Base-by-base conservation (phyloP, 2,113 vertebrate species). In the Ploceus nigricollis region DNA sequence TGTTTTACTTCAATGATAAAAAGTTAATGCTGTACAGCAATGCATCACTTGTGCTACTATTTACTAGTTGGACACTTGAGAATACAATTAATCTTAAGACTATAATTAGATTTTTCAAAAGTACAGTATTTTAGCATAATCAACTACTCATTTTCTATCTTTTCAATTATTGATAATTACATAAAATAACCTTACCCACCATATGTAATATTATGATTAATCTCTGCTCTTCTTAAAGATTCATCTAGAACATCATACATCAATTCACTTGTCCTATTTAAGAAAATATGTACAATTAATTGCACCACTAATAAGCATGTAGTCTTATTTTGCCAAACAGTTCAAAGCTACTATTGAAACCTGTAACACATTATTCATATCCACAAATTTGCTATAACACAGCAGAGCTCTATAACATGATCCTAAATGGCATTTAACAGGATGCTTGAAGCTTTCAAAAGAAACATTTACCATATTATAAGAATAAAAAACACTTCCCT, bases 181-280 rank as follows among this genome's bases (percentile, higher is more conserved):
- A 88, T 22, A 91, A 96, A 77, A 94, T 54, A 82, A 30, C 35
- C 23, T 82, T 94, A 98, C 97, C 71, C 94, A 99, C 99, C 99
- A 48, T 99, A 99, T 40, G 99, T 99, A 97, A 99, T 98, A 97
- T 99, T 99, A 97, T 99, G 99, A 97, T 99, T 99, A 97, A 99
- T 98, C 97, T 99, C 99, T n/a, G 99, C 99, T 98, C 99, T 98
- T 97, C 98, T 98, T 97, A 99, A 98, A 87, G 99, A 99, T 96
- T 99, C 99, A 68, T 99, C 99, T 42, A 99, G 98, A 95, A 99
- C 98, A 79, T 99, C 99, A 97, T 99, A 99, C 98, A 99, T 99
- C 97, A 99, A 96, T 95, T 99, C 99, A 92, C 99, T 99, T 82
- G 98, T 97, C 95, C 99, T 99, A 97, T 96, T 97, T 91, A 93